phyloP scores from a whole-genome alignment of 2,113 vertebrate species.

The Gorsachius goisagi region DNA sequence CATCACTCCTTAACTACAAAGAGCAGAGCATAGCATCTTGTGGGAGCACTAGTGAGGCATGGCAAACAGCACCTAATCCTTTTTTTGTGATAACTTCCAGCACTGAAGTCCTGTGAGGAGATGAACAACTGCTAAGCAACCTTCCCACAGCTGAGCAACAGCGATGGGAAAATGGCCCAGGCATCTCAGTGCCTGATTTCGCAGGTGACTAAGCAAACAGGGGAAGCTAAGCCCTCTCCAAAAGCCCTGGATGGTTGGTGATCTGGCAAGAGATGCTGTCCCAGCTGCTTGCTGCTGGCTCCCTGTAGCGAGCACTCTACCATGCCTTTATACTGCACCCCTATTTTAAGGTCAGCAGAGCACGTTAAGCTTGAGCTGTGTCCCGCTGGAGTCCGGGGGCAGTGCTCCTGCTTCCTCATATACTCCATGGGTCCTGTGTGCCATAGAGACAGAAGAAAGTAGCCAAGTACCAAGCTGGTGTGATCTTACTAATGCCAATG shows the following conservation, averaged over 20 bases:
- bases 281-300: background rate
- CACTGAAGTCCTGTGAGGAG: background rate
- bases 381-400: background rate
- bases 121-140: background rate
- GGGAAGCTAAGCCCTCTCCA: background rate
- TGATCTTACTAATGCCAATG: background rate
- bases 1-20: background rate
- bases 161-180: background rate
- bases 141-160: background rate
- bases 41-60: background rate
- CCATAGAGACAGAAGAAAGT: background rate
- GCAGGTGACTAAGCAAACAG: background rate
- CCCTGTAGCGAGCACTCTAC: background rate
- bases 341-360: background rate
- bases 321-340: background rate
- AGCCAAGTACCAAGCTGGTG: background rate
- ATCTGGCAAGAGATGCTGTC: background rate
- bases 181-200: background rate
- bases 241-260: background rate
- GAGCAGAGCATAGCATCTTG: background rate
- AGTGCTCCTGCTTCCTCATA: background rate
- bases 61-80: background rate
- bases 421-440: background rate
- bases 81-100: background rate
- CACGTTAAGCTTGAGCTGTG: background rate